Conservation (phyloP, 2,113 vertebrate genomes). For the Hippotragus niger region DNA sequence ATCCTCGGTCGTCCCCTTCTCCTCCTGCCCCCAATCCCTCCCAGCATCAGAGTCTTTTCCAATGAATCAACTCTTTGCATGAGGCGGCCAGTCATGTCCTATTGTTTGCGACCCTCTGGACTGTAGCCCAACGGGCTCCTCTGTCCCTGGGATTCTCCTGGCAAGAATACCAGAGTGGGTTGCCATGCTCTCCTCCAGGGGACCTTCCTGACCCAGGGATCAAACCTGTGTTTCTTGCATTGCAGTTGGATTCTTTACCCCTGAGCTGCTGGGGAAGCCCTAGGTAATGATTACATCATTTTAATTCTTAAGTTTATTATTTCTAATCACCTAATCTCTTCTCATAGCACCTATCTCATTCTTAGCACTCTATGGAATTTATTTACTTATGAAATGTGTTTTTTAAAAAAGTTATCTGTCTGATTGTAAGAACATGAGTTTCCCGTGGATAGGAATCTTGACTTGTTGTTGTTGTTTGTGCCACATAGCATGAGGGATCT, state of each 20-base stretch:
- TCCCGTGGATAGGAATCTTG: background rate
- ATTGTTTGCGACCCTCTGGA: background rate
- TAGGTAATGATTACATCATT: background rate
- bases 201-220: background rate
- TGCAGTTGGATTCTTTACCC: background rate
- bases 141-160: background rate
- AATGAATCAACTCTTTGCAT: too few species aligned
- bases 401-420: background rate
- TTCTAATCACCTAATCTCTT: background rate
- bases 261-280: background rate
- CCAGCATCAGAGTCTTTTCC: too few species aligned
- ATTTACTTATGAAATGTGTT: background rate
- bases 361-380: background rate
- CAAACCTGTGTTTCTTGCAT: background rate
- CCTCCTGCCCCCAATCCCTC: too few species aligned
- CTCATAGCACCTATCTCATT: background rate
- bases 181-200: background rate
- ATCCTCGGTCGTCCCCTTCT: too few species aligned
- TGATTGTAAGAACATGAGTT: background rate
- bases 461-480: background rate
- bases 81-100: too few species aligned
- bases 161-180: background rate
- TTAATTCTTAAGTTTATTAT: background rate
- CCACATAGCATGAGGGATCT: background rate
- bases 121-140: background rate